Evolutionary conservation across 2,888 invertebrate genomes (phyloP).

Genomic region (Papilio demoleus): DNA sequence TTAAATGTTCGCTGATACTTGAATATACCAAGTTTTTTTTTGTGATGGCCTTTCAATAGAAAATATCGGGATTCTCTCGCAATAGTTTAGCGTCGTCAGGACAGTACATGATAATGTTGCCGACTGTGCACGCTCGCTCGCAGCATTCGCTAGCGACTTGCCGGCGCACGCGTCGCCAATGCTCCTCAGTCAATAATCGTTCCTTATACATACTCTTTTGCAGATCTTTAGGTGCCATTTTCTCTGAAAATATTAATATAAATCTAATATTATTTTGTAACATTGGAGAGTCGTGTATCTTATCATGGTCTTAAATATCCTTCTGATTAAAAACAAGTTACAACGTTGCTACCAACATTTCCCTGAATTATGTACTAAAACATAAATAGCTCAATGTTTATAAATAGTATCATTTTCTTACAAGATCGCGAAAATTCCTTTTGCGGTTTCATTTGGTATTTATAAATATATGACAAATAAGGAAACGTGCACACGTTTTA

Average conservation of each 20-base stretch:
- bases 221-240: conserved; percentile 63
- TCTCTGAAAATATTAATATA: conserved; percentile 69
- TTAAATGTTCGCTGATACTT: conserved; percentile 13
- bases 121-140: conserved; percentile 64
- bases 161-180: conserved; percentile 63
- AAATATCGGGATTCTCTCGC: conserved; percentile 66
- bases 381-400: not conserved
- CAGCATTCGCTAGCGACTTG: conserved; percentile 73
- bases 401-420: conserved; percentile 1
- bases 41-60: conserved; percentile 46
- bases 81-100: conserved; percentile 64
- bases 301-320: too few species aligned
- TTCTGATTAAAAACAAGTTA: too few species aligned
- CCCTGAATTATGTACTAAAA: not conserved
- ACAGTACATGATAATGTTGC: conserved; percentile 69
- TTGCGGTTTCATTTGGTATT: not conserved
- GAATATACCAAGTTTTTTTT: conserved; percentile 11
- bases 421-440: not conserved
- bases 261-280: too few species aligned
- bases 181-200: conserved; percentile 53
- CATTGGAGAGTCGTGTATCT: too few species aligned
- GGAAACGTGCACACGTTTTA: conserved; percentile 12
- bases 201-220: conserved; percentile 54
- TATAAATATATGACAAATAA: not conserved
- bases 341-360: not conserved